A percentile compares a stretch with the other conserved stretches of the same genome.
Evolutionary conservation across 2,797 vertebrate species (phyloP).

Genomic region (Labeo calbasu): DNA sequence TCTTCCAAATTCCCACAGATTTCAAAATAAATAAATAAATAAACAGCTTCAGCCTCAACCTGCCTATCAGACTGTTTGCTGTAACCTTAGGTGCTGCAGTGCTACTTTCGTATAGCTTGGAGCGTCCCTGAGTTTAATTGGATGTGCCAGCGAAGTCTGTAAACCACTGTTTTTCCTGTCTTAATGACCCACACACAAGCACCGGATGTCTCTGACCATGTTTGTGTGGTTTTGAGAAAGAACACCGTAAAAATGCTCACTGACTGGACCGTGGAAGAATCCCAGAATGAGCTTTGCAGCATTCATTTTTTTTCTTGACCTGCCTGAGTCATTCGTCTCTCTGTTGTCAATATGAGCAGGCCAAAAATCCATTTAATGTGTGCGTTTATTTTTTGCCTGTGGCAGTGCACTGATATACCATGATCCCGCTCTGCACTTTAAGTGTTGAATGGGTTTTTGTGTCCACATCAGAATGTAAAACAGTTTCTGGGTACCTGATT

Average conservation of each 20-base stretch:
- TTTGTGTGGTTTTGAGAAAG: slow-evolving; percentile 57
- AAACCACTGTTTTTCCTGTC: slow-evolving; percentile 61
- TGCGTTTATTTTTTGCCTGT: slow-evolving; percentile 15
- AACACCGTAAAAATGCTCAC: slow-evolving; percentile 50
- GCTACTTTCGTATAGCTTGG: slow-evolving; percentile 62
- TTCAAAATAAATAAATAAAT: slow-evolving; percentile 57
- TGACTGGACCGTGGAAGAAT: slow-evolving; percentile 50
- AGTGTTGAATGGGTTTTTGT: slow-evolving; percentile 17
- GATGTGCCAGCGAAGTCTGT: slow-evolving; percentile 68
- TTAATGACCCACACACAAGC: slow-evolving; percentile 68
- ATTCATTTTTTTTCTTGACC: not conserved
- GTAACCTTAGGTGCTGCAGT: slow-evolving; percentile 59
- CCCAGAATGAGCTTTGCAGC: slow-evolving; percentile 30
- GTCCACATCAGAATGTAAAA: not conserved
- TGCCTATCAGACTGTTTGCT: slow-evolving; percentile 58
- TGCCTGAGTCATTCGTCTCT: slow-evolving; percentile 22
- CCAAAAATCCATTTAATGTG: slow-evolving; percentile 26
- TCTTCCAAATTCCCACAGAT: slow-evolving; percentile 53
- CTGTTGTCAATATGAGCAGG: slow-evolving; percentile 14
- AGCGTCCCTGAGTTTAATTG: slow-evolving; percentile 74
- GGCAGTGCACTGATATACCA: slow-evolving; percentile 27
- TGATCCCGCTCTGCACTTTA: not conserved
- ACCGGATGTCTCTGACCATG: slow-evolving; percentile 51
- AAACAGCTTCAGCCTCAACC: slow-evolving; percentile 60
- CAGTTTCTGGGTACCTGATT: not conserved